Percentiles rank a stretch among this genome's conserved stretches.
phyloP scores from a whole-genome alignment of 1,140 invertebrate species.

The Psix sp. region DNA sequence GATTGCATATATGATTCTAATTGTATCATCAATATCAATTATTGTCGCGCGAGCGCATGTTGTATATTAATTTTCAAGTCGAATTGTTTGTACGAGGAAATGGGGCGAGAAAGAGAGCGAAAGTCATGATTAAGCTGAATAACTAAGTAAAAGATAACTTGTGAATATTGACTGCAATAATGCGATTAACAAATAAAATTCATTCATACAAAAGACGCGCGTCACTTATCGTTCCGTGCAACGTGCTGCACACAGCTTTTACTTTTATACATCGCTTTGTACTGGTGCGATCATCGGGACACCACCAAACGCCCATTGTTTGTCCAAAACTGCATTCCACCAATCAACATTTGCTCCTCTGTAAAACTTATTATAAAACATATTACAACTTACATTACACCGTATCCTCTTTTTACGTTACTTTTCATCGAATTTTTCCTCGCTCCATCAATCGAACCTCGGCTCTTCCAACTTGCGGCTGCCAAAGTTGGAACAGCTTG shows the following conservation, averaged over 20 bases:
- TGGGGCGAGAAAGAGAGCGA: neutral
- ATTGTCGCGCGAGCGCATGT: slow-evolving; percentile 47
- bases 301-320: too few relatives aligned
- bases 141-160: slow-evolving; percentile 67
- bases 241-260: slow-evolving; percentile 57
- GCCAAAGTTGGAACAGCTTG: too few relatives aligned
- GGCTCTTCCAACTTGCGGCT: too few relatives aligned
- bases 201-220: slow-evolving; percentile 8
- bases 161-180: slow-evolving; percentile 68
- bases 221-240: slow-evolving; percentile 50
- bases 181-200: neutral
- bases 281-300: slow-evolving; percentile 48
- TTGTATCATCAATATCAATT: slow-evolving; percentile 49
- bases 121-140: slow-evolving; percentile 7
- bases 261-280: slow-evolving; percentile 62
- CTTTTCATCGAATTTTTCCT: too few relatives aligned
- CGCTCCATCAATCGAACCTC: too few relatives aligned
- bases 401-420: too few relatives aligned
- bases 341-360: too few relatives aligned
- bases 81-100: slow-evolving; percentile 17
- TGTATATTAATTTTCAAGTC: slow-evolving; percentile 39
- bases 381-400: too few relatives aligned
- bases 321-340: too few relatives aligned
- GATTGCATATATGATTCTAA: slow-evolving; percentile 26
- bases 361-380: too few relatives aligned